A percentile compares a stretch with the other conserved stretches of the same genome.
Conservation (phyloP, 2,113 vertebrate species). For the Nannospalax galili region DNA sequence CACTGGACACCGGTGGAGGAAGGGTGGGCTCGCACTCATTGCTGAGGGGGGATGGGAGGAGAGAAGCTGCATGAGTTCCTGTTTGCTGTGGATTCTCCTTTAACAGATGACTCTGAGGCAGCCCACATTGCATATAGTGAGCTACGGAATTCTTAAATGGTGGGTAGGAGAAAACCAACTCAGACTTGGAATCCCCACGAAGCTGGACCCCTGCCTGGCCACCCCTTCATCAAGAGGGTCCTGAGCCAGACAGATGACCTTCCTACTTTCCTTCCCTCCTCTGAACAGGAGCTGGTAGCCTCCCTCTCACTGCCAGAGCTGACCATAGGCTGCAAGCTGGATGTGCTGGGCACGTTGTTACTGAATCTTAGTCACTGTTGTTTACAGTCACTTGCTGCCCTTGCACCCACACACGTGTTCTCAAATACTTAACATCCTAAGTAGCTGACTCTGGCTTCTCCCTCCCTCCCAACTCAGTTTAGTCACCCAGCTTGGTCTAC, state of each 20-base stretch:
- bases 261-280: neutral
- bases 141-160: accelerated
- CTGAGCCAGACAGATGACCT: no score
- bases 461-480: neutral
- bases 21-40: neutral
- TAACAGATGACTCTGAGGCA: neutral
- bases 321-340: neutral
- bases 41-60: neutral
- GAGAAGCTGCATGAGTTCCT: neutral
- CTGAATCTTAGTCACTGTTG: neutral
- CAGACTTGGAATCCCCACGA: neutral
- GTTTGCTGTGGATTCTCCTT: neutral
- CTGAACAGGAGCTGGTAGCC: accelerated
- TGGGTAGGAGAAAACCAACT: neutral
- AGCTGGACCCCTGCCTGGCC: neutral
- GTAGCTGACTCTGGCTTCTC: neutral
- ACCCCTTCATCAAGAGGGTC: neutral
- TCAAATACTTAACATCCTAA: neutral
- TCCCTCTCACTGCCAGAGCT: neutral
- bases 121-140: neutral
- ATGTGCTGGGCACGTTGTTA: neutral
- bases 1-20: neutral
- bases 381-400: neutral
- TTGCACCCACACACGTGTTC: neutral
- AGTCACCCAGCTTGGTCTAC: neutral